Base-by-base conservation (phyloP, 2,113 vertebrate species). In the Vimba vimba region DNA sequence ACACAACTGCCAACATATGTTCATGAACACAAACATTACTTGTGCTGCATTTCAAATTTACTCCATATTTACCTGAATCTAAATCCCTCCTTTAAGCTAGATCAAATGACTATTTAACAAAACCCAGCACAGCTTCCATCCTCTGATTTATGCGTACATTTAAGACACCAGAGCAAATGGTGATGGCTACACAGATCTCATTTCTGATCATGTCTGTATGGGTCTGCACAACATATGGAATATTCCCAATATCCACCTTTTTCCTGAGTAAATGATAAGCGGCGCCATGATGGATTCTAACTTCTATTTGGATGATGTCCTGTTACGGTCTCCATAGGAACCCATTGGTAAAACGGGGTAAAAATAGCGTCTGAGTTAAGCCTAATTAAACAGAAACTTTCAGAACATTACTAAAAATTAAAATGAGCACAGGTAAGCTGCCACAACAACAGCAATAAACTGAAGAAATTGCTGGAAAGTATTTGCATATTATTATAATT, bases 1-100 rank as follows among this genome's bases (percentile, higher is more conserved):
- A 86, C 85, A 82, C 85, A 68, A 69, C 71, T 7, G 13, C 60
- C 64, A 66, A 75, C 85, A 82, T 82, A 77, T 86, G 80, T 74
- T 76, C 60, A 64, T 75, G 57, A 82, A 86, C n/a, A 80, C 78
- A 71, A 86, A 80, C 78, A 74, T 60, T 62, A 50, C 69, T 60
- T 30, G 52, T 62, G 43, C 19, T 47, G 19, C 45, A 59, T 60
- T 79, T 45, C 39, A 30, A 64, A 47, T 81, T 47, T 30, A 81
- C 39, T 81, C 39, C 36, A 64, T 81, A 64, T 81, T 64, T 47
- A 81, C 39, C 79, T 64, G 39, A 79, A 43, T 79, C n/a, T 6
- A 66, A 47, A 81, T 81, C 39, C 60, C 39, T 66, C 33, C 23
- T 21, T 43, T 6, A 50, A 50, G 27, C 19, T 17, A 50, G 25